phyloP scores from a whole-genome alignment of 2,113 vertebrate genomes.

The Rhea americana region DNA sequence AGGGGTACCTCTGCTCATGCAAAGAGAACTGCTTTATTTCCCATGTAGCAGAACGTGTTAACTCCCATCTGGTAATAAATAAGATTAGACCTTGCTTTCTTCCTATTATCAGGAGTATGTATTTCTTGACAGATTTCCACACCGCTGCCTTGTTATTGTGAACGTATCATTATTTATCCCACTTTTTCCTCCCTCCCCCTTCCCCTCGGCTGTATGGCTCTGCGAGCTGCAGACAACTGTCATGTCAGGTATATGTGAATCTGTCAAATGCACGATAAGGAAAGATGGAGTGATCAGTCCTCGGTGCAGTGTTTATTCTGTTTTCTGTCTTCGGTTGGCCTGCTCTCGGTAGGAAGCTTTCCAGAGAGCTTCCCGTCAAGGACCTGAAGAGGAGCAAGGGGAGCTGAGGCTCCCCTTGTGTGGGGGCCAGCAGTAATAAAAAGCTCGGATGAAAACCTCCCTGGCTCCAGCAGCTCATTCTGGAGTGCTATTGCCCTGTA shows the following conservation, averaged over 20 bases:
- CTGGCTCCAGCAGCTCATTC: not conserved
- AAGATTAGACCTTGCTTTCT: constrained; percentile 2
- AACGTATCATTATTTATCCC: constrained; percentile 13
- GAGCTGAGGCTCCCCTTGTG: rapidly evolving
- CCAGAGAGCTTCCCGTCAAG: not conserved
- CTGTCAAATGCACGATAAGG: not conserved
- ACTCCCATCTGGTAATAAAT: constrained; percentile 10
- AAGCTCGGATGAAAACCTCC: not conserved
- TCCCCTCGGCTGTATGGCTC: not conserved
- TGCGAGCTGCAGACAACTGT: not conserved
- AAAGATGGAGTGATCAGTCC: constrained; percentile 24
- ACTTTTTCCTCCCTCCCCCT: not conserved
- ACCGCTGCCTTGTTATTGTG: not conserved
- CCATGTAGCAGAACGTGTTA: not conserved
- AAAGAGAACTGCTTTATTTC: constrained; percentile 9
- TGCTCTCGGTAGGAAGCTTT: not conserved
- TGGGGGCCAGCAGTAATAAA: not conserved
- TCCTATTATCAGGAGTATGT: not conserved
- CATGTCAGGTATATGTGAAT: not conserved
- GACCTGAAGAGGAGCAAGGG: rapidly evolving
- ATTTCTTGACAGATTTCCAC: constrained; percentile 46
- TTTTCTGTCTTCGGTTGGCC: not conserved
- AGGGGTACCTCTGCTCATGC: not conserved
- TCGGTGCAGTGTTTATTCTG: not conserved
- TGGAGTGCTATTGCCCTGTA: not conserved